These are phyloP conservation scores for Tringa solitaria DNA, from an alignment of 2,113 vertebrate genomes.

Conservation along the genomic window DNA sequence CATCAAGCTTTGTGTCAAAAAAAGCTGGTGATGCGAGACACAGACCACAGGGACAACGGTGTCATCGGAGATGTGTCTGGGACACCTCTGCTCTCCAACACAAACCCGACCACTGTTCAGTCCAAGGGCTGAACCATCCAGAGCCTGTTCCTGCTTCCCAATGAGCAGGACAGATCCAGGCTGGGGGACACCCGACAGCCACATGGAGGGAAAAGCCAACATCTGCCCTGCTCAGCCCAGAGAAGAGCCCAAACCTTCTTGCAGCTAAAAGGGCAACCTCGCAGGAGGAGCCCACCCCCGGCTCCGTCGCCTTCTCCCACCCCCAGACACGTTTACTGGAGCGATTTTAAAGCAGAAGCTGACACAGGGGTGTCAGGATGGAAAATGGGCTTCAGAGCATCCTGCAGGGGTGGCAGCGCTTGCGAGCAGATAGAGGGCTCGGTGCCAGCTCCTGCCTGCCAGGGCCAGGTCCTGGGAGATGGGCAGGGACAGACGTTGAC, in stretches of 20 bases:
- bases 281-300: not conserved
- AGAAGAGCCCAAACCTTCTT: not conserved
- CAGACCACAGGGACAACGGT: not conserved
- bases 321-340: not conserved
- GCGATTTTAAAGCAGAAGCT: not conserved
- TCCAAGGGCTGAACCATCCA: not conserved
- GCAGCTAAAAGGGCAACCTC: not conserved
- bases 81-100: not conserved
- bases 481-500: not conserved
- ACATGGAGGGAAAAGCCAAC: not conserved
- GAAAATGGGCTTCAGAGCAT: not conserved
- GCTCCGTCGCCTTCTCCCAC: not conserved
- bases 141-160: not conserved
- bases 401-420: not conserved
- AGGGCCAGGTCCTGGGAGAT: not conserved
- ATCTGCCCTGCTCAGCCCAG: not conserved
- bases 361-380: not conserved
- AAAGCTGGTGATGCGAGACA: not conserved
- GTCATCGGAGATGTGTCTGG: not conserved
- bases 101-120: fast-evolving
- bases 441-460: not conserved
- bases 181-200: not conserved
- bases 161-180: not conserved
- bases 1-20: not conserved
- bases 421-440: not conserved